These are phyloP conservation scores for Eumacrocentrus americanus DNA, from an alignment of 2,888 invertebrate genomes.

Conservation along the genomic window DNA sequence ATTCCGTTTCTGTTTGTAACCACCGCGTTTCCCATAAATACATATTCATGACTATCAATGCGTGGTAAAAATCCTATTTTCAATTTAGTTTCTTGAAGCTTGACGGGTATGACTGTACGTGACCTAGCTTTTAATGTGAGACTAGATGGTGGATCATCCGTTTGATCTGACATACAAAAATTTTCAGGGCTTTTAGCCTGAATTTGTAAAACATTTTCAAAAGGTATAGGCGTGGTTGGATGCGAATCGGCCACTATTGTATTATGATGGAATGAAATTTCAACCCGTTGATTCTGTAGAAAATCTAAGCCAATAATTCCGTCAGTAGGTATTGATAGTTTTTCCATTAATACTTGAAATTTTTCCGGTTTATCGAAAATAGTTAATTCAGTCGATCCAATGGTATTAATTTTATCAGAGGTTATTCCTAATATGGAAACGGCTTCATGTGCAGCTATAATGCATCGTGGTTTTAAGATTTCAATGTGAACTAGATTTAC, in stretches of 20 bases:
- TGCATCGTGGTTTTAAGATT: conserved; percentile 1
- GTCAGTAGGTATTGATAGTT: no score
- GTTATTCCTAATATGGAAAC: conserved; percentile 24
- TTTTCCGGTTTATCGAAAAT: background rate
- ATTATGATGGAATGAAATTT: conserved; percentile 4
- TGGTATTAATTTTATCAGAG: background rate
- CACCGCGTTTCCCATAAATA: background rate
- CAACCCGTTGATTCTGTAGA: background rate
- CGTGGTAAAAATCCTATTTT: background rate
- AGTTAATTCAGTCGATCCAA: background rate
- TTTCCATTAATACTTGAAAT: background rate
- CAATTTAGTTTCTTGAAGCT: no score
- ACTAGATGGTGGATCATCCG: background rate
- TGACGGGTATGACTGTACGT: background rate
- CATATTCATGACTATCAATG: background rate
- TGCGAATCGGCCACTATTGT: background rate
- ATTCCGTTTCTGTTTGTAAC: background rate
- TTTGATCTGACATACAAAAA: no score
- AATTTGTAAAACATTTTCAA: background rate
- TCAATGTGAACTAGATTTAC: conserved; percentile 23
- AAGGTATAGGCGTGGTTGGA: background rate
- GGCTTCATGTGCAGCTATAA: conserved; percentile 12
- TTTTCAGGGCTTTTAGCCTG: background rate
- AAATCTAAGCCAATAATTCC: background rate
- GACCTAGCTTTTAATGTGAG: background rate